phyloP scores from a whole-genome alignment of 2,888 invertebrate species.

The Ophioninae sp. region DNA sequence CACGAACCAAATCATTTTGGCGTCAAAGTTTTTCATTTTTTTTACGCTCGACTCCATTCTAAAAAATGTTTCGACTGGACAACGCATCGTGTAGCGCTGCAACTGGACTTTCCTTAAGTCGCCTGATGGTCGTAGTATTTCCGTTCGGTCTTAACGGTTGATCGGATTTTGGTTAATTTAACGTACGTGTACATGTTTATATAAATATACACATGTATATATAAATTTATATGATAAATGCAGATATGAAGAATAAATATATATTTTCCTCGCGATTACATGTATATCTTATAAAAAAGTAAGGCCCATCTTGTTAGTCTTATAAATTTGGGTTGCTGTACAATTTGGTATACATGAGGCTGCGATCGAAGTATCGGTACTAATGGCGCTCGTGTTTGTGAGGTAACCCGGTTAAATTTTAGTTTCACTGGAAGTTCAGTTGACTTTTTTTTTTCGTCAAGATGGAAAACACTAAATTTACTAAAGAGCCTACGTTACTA shows the following conservation, averaged over 20 bases:
- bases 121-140: not conserved
- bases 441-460: not conserved
- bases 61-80: not conserved
- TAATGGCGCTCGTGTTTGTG: not conserved
- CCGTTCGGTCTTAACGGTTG: not conserved
- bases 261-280: conserved; percentile 53
- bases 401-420: conserved; percentile 1
- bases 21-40: not conserved
- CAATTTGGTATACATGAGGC: conserved; percentile 16
- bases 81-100: not conserved
- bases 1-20: not conserved
- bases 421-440: conserved; percentile 3
- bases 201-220: conserved; percentile 3
- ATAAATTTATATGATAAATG: not conserved
- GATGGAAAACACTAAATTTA: not conserved
- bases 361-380: not conserved
- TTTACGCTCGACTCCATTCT: not conserved
- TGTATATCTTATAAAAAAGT: conserved; percentile 21
- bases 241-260: conserved; percentile 60
- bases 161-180: not conserved
- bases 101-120: conserved; percentile 6
- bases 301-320: conserved; percentile 1
- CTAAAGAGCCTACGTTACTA: not conserved
- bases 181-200: not conserved
- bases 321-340: conserved; percentile 29